Percentiles rank a stretch among this genome's conserved stretches.
Evolutionary conservation across 2,888 invertebrate genomes (phyloP).

Genomic region (Stenichneumon culpator): DNA sequence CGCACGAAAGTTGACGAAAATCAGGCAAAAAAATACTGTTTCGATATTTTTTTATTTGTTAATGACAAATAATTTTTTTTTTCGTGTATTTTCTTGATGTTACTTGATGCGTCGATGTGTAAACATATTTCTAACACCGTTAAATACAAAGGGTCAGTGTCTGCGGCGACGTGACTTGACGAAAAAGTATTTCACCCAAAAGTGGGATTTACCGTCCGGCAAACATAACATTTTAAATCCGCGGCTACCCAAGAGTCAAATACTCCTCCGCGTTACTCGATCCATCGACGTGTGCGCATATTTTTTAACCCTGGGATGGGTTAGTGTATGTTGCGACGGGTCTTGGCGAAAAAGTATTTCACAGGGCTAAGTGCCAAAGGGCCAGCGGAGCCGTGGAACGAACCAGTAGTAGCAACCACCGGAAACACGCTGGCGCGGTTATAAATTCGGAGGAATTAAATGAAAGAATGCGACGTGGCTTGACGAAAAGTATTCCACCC

Average conservation of each 20-base stretch:
- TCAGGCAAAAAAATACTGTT: no score
- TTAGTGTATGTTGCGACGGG: not conserved
- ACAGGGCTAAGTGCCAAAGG: slow-evolving; percentile 32
- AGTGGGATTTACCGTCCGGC: no score
- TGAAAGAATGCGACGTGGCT: slow-evolving; percentile 85
- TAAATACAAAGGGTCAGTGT: no score
- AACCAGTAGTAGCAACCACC: slow-evolving; percentile 57
- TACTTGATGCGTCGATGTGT: no score
- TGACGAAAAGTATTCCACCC: no score
- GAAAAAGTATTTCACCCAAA: no score
- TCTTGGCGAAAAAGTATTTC: slow-evolving; percentile 52
- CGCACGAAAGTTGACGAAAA: no score
- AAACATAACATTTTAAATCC: not conserved
- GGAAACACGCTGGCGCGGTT: slow-evolving; percentile 66
- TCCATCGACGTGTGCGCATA: slow-evolving; percentile 11
- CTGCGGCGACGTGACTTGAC: no score
- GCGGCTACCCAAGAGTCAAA: not conserved
- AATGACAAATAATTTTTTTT: no score
- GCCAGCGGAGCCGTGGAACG: slow-evolving; percentile 25
- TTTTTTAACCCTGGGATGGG: slow-evolving; percentile 42
- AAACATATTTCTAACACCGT: no score
- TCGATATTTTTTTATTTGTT: no score
- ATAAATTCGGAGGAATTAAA: slow-evolving; percentile 85
- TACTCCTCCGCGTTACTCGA: not conserved
- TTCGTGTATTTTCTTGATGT: no score